Evolutionary conservation across 64 coral and sea anemone genomes (phyloP), one percentile per base, ranked within the genome.

Genomic region (Pocillopora damicornis): DNA sequence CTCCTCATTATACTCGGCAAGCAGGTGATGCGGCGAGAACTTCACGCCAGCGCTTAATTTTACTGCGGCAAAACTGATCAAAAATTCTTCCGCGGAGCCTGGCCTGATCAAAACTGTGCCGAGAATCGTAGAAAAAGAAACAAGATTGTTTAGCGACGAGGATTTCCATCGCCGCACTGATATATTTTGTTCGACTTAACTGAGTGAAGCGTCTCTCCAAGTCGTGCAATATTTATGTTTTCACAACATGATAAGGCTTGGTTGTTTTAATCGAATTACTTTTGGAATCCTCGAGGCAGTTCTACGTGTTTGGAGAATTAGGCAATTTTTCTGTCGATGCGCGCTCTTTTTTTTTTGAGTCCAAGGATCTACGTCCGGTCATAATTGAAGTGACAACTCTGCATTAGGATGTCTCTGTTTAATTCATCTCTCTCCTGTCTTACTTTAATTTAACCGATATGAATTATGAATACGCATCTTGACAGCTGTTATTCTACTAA

Each of bases 221-320:
- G 64, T 85, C 36, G 71, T 85, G 81, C 81, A 85, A 85, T 85
- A 85, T 85, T 85, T 85, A 85, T 85, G 81, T 16, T 72, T 37
- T 85, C 81, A 58, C 80, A 69, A 72, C 81, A 36, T 57, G 81
- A 85, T 85, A 73, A 85, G 20, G 81, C 81, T 85, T 85, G 81
- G 81, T 85, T 85, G 81, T 56, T 85, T 56, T 35, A 85, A 85
- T 85, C 63, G 63, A 85, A 85, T 81, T 81, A 63, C 23, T 81
- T 81, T 81, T 15, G 35, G 72, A 56, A 67, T 51, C 25, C 22
- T 23, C 37, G 16, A 37, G 64, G 58, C 22, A 34, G 81, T 71
- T 66, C 12, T 42, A 22, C 35, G 17, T 42, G 13, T 72, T 72
- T 17, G 22, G 13, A 10, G 45, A 25, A 30, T 72, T n/a, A 25